These are phyloP conservation scores for Marmota monax DNA, from an alignment of 2,113 vertebrate genomes.

Conservation along the genomic window DNA sequence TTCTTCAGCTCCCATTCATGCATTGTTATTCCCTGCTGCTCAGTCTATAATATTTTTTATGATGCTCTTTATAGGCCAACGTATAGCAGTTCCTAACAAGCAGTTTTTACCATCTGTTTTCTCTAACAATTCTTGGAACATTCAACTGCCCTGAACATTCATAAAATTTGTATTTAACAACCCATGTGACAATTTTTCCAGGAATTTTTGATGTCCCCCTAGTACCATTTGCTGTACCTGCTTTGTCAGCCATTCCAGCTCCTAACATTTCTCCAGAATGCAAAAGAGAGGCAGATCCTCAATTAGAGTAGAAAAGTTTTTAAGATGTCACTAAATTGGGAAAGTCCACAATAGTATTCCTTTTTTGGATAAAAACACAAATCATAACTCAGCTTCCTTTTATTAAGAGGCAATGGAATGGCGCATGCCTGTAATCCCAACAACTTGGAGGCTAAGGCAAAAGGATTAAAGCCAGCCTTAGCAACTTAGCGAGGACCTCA, in stretches of 20 bases:
- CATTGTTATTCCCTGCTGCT: not conserved
- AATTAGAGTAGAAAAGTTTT: not conserved
- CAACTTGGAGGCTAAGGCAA: too few species aligned
- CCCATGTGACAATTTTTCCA: not conserved
- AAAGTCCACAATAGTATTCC: not conserved
- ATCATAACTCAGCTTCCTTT: not conserved
- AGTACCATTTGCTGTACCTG: not conserved
- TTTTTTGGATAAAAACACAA: not conserved
- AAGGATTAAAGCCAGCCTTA: too few species aligned
- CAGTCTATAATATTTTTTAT: not conserved
- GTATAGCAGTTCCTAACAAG: not conserved
- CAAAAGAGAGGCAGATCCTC: not conserved
- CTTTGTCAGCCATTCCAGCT: not conserved
- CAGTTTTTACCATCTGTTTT: constrained; percentile 55
- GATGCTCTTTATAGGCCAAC: not conserved
- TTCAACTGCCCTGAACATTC: not conserved
- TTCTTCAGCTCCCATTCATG: not conserved
- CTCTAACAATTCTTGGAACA: not conserved
- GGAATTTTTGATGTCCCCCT: not conserved
- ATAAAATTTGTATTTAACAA: constrained; percentile 70
- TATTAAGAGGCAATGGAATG: not conserved
- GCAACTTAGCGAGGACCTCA: too few species aligned
- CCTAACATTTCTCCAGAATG: not conserved
- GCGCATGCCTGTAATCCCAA: too few species aligned
- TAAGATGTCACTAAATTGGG: not conserved